phyloP scores from a whole-genome alignment of 1,140 invertebrate genomes.

The Zophobas morio region DNA sequence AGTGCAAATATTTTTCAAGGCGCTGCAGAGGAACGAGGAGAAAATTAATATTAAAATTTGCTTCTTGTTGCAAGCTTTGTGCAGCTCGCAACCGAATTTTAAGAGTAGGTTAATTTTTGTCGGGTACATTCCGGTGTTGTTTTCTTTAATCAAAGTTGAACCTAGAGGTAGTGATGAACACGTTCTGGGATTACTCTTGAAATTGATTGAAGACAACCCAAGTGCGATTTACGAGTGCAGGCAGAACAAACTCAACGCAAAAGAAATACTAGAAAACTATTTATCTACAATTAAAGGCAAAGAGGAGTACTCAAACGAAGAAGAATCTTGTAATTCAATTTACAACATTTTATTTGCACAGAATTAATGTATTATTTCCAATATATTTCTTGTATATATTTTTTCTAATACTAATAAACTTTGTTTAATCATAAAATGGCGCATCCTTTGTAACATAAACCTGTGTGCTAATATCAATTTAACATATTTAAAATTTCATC shows the following conservation, averaged over 20 bases:
- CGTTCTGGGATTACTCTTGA: conserved; percentile 58
- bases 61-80: conserved; percentile 77
- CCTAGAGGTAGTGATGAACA: conserved; percentile 62
- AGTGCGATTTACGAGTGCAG: conserved; percentile 56
- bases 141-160: conserved; percentile 57
- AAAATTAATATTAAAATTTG: conserved; percentile 79
- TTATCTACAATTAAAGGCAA: conserved; percentile 53
- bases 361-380: conserved; percentile 3
- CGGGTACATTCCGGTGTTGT: conserved; percentile 59
- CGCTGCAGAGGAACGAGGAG: conserved; percentile 73
- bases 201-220: conserved; percentile 60
- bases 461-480: neutral
- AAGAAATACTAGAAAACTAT: conserved; percentile 58
- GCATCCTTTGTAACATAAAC: too few species aligned
- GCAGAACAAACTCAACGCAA: conserved; percentile 57
- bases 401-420: neutral
- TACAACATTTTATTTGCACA: conserved; percentile 26
- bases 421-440: too few species aligned
- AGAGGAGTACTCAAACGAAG: conserved; percentile 54
- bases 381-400: neutral
- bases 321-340: conserved; percentile 46
- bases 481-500: conserved; percentile 30
- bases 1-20: conserved; percentile 73
- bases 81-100: conserved; percentile 70
- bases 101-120: conserved; percentile 68